Evolutionary conservation across 2,113 vertebrate species (phyloP), one percentile per base, ranked within the genome.

Genomic region (Theristicus caerulescens): DNA sequence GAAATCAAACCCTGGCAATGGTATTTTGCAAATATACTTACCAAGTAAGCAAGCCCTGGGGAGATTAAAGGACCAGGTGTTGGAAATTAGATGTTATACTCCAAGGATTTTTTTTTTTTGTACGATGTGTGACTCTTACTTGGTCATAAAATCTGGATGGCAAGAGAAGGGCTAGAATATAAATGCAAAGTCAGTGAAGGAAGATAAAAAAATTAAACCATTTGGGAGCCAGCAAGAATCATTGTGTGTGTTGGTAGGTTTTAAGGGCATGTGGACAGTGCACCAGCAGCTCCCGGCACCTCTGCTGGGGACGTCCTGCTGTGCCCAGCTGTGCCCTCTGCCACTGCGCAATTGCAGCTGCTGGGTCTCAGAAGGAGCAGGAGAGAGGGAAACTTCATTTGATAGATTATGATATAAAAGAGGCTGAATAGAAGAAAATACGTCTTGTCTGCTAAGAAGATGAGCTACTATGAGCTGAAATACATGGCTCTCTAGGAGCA

Each of bases 241-340:
- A 9, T 8, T 51, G 65, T 36, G 40, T 1, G 0, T 4, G 13
- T 10, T 27, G 24, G 12, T 7, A 3, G 16, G 29, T 8, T 29
- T 13, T 38, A 40, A 54, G 11, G 55, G 16, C 17, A 10, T 0
- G 1, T 1, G 6, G 9, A 55, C 34, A 11, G 25, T 20, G 54
- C 3, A 3, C 12, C 82, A 66, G 34, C 27, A 64, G 49, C 55
- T 70, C 42, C 57, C 57, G 69, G 40, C 13, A 74, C 19, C 34
- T 52, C 51, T 36, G 31, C 59, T 71, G 42, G 32, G 49, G 24
- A 18, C 61, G 34, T 24, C 71, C 78, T 87, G 67, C n/a, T 66
- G 58, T 86, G 76, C 24, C 90, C 72, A 55, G 71, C 47, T 85
- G 51, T 79, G 80, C 21, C 70, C 16, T 67, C 59, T 58, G 61